A percentile compares a stretch with the other conserved stretches of the same genome.
phyloP scores from a whole-genome alignment of 2,888 invertebrate species.

The Liodrosophila aerea region DNA sequence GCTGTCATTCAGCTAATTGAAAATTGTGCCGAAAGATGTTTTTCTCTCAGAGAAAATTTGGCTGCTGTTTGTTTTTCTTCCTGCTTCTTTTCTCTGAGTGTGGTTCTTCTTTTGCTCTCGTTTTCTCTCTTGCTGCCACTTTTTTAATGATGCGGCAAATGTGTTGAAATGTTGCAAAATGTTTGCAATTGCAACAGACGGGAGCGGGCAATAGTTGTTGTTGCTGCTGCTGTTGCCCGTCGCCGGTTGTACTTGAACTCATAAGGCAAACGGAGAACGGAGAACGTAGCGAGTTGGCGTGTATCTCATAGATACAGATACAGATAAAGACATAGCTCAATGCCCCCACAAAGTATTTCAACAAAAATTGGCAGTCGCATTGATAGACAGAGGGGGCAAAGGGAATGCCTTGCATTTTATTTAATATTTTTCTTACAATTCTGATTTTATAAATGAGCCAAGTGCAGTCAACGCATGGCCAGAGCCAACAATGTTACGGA shows the following conservation, averaged over 20 bases:
- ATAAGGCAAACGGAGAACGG: conserved; percentile 45
- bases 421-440: too few species aligned
- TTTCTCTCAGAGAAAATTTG: conserved; percentile 37
- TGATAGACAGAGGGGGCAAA: too few species aligned
- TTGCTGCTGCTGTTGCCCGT: too few species aligned
- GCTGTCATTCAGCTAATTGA: conserved; percentile 55
- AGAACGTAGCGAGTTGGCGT: conserved; percentile 22
- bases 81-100: conserved; percentile 16
- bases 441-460: too few species aligned
- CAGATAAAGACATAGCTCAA: too few species aligned
- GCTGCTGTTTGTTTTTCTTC: conserved; percentile 19
- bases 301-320: conserved; percentile 51
- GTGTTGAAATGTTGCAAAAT: conserved; percentile 58
- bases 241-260: conserved; percentile 74
- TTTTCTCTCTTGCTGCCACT: conserved; percentile 12
- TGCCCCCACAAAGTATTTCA: not conserved
- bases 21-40: conserved; percentile 67
- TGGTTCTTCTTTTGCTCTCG: conserved; percentile 9
- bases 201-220: too few species aligned
- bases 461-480: too few species aligned
- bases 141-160: conserved; percentile 14
- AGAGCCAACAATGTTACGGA: too few species aligned
- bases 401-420: too few species aligned
- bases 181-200: conserved; percentile 28
- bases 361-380: too few species aligned